A percentile compares a stretch with the other conserved stretches of the same genome.
phyloP scores from a whole-genome alignment of 2,113 vertebrate species.

The Hoplias malabaricus region DNA sequence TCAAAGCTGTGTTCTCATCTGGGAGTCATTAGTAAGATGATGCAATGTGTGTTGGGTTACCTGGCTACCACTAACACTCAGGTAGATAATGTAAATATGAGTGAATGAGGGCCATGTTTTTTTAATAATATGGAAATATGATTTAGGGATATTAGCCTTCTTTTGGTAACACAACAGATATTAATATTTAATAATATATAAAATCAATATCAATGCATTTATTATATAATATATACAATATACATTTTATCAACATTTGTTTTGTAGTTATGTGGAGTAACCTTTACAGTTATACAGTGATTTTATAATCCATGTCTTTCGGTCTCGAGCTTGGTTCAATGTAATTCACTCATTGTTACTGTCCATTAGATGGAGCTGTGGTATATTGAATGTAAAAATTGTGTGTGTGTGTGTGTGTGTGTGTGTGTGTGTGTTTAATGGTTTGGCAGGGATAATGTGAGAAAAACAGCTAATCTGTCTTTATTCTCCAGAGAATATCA shows the following conservation, averaged over 20 bases:
- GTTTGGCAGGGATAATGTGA: conserved; percentile 46
- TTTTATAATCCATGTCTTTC: no score
- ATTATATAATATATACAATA: no score
- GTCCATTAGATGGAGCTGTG: conserved; percentile 55
- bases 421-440: conserved; percentile 28
- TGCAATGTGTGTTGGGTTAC: conserved; percentile 6
- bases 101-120: not conserved
- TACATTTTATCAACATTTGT: no score
- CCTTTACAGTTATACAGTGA: no score
- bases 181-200: not conserved
- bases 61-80: conserved; percentile 2
- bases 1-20: not conserved
- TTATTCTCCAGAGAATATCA: conserved; percentile 44
- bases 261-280: no score
- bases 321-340: not conserved
- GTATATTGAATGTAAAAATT: conserved; percentile 26
- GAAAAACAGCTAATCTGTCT: conserved; percentile 47
- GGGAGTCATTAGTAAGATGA: conserved; percentile 22
- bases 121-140: not conserved
- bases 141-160: not conserved
- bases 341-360: not conserved
- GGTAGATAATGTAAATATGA: not conserved
- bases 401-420: not conserved
- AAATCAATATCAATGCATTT: no score
- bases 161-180: not conserved